phyloP scores from a whole-genome alignment of 2,888 invertebrate genomes.

The Chalcis sispes region DNA sequence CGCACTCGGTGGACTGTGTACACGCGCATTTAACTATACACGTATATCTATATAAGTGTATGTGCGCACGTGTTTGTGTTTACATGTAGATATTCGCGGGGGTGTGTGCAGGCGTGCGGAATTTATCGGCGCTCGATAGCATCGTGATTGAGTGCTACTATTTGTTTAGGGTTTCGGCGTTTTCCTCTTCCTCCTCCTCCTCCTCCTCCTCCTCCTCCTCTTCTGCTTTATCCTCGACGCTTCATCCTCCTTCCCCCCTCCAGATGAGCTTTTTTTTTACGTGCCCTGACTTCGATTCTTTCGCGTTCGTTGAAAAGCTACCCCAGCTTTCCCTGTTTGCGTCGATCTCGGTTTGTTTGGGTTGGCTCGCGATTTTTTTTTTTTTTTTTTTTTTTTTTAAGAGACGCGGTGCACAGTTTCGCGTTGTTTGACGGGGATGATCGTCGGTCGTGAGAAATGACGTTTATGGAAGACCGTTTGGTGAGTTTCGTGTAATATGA shows the following conservation, averaged over 20 bases:
- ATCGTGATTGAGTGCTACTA: constrained; percentile 54
- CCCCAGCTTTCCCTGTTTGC: no score
- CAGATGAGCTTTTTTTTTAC: neutral
- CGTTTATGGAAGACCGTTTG: no score
- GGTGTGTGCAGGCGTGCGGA: constrained; percentile 2
- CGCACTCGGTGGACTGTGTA: neutral
- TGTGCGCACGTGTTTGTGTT: neutral
- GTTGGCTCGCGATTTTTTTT: neutral
- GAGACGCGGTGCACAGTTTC: no score
- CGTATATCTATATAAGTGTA: neutral
- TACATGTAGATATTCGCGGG: neutral
- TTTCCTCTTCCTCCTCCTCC: neutral
- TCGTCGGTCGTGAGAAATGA: no score
- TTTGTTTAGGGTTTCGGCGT: constrained; percentile 52
- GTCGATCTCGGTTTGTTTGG: neutral
- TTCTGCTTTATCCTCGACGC: neutral
- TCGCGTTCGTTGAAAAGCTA: constrained; percentile 4
- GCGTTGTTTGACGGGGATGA: no score
- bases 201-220: neutral
- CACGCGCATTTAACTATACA: neutral
- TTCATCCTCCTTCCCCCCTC: neutral
- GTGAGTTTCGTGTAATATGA: no score
- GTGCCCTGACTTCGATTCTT: constrained; percentile 13
- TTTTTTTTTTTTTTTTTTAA: no score
- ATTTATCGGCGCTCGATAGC: constrained; percentile 53